Conservation (phyloP, 2,888 invertebrate species). For the Chymomyza procnemis region DNA sequence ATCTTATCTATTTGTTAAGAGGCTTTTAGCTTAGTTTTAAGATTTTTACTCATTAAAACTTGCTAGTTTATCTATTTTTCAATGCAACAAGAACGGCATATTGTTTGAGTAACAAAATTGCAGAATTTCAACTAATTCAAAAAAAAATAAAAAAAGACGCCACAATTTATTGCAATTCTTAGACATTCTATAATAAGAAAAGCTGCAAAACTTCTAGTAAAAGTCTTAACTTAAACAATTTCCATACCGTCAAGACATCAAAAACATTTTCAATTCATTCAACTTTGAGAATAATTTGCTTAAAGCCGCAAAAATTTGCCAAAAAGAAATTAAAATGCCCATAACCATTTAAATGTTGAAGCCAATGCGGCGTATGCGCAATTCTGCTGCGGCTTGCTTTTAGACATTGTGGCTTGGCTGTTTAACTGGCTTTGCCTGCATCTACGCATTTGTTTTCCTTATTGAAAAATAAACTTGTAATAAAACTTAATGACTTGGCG, state of each 20-base stretch:
- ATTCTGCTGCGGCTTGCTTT: background rate
- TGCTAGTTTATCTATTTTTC: too few species aligned
- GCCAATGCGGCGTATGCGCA: background rate
- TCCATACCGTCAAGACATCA: background rate
- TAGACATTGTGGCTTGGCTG: constrained; percentile 10
- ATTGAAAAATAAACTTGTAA: constrained; percentile 70
- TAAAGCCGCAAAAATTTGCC: background rate
- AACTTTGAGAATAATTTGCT: background rate
- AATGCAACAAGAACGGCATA: too few species aligned
- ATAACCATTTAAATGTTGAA: background rate
- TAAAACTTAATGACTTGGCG: constrained; percentile 70
- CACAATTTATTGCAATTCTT: too few species aligned
- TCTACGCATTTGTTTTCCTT: constrained; percentile 37
- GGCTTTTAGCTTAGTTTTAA: too few species aligned
- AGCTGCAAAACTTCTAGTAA: background rate
- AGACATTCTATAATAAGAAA: too few species aligned
- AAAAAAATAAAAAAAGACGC: too few species aligned
- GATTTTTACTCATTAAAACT: too few species aligned
- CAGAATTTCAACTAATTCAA: too few species aligned
- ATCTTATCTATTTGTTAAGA: too few species aligned
- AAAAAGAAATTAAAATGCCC: background rate
- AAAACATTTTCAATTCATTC: background rate
- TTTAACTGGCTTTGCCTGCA: background rate
- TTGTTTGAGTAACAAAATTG: too few species aligned
- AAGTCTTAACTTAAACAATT: background rate